These are phyloP conservation scores for Cephus nigrinus DNA, from an alignment of 2,888 invertebrate genomes.

Conservation along the genomic window DNA sequence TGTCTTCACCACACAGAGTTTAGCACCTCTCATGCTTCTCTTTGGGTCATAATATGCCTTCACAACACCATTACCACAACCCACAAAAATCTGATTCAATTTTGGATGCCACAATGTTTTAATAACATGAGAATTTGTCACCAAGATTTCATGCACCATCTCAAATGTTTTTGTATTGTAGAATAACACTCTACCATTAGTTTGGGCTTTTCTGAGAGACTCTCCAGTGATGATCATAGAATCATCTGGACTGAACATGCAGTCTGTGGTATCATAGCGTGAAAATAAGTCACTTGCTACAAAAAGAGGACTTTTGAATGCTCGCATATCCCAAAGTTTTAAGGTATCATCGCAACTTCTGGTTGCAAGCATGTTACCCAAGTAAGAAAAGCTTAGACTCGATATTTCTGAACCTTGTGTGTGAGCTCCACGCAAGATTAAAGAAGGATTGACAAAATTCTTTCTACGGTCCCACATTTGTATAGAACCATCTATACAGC, in stretches of 20 bases:
- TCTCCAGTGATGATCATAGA: conserved; percentile 88
- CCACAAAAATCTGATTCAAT: conserved; percentile 95
- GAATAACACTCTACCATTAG: conserved; percentile 76
- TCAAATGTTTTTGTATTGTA: conserved; percentile 83
- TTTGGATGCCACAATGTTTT: conserved; percentile 96
- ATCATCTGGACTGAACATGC: conserved; percentile 93
- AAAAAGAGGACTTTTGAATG: conserved; percentile 82
- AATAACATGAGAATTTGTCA: conserved; percentile 83
- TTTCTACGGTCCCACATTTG: conserved; percentile 98
- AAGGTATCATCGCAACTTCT: conserved; percentile 92
- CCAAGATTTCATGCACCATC: conserved; percentile 78
- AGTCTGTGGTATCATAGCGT: conserved; percentile 85
- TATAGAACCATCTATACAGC: conserved; percentile 93
- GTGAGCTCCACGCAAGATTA: conserved; percentile 84
- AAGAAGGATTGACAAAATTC: conserved; percentile 88
- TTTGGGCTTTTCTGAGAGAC: conserved; percentile 76
- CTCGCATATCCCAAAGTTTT: conserved; percentile 93
- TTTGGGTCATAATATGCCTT: conserved; percentile 92
- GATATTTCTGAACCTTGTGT: conserved; percentile 83
- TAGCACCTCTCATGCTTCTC: conserved; percentile 89
- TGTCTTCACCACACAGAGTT: conserved; percentile 80
- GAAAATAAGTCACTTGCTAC: conserved; percentile 80
- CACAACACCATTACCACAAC: conserved; percentile 90
- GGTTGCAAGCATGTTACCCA: conserved; percentile 81
- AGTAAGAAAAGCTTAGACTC: conserved; percentile 88